Percentiles rank a stretch among this genome's conserved stretches.
Evolutionary conservation across 2,113 vertebrate species (phyloP).

Genomic region (Alethe castanea): DNA sequence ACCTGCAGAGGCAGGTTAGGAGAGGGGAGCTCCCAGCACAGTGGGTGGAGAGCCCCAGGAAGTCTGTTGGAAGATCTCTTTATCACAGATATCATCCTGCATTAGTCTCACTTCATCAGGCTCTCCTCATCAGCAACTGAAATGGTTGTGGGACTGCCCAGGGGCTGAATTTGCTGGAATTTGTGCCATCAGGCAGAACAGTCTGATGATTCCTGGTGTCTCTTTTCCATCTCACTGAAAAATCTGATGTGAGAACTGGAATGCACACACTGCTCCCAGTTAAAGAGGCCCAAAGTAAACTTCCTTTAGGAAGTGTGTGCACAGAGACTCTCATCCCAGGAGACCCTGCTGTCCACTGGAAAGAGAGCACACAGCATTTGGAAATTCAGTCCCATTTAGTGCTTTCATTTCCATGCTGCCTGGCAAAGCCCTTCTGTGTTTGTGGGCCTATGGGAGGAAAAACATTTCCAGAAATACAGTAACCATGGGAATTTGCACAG

Average conservation of each 20-base stretch:
- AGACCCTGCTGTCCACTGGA: not conserved
- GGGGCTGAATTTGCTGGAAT: not conserved
- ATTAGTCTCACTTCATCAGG: not conserved
- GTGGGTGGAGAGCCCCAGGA: not conserved
- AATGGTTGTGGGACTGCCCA: not conserved
- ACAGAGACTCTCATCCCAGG: not conserved
- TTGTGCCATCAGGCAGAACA: not conserved
- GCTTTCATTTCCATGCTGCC: not conserved
- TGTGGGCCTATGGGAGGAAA: not conserved
- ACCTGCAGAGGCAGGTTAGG: not conserved
- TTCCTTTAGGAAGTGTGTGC: constrained; percentile 30
- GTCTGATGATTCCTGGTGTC: not conserved
- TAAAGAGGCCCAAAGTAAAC: constrained; percentile 40
- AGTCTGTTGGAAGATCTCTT: not conserved
- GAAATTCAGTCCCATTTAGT: not conserved
- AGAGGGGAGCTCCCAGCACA: not conserved
- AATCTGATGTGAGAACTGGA: not conserved
- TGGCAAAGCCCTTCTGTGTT: not conserved
- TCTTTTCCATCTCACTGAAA: not conserved
- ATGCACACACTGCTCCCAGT: not conserved
- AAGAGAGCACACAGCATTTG: not conserved
- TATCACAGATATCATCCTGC: not conserved
- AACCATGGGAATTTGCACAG: not conserved
- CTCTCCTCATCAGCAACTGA: not conserved
- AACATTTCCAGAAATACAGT: not conserved